Conservation (phyloP, 2,797 vertebrate species). For the Rhincodon typus region DNA sequence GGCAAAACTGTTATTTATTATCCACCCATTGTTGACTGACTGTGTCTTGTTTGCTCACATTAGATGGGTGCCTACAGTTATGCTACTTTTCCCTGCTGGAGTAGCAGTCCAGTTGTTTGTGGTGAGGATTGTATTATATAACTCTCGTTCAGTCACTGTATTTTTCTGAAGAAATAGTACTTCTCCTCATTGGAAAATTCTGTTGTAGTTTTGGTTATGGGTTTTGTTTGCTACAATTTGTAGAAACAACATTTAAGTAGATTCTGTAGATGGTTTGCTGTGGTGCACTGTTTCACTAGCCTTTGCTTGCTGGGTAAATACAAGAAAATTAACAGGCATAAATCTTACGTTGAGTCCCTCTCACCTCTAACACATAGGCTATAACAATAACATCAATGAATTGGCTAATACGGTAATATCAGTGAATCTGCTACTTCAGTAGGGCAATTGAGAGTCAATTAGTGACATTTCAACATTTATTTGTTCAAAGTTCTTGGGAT, state of each 20-base stretch:
- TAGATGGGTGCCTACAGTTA: no score
- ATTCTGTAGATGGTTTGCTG: background rate
- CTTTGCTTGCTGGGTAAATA: background rate
- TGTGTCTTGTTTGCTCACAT: background rate
- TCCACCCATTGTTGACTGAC: background rate
- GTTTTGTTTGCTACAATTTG: background rate
- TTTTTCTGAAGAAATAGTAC: background rate
- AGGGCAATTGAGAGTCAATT: background rate
- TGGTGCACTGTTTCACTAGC: background rate
- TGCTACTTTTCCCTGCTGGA: background rate
- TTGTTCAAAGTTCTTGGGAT: background rate
- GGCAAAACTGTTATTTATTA: background rate
- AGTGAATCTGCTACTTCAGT: background rate
- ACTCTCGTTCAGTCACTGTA: background rate
- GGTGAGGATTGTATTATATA: background rate
- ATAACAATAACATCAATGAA: background rate
- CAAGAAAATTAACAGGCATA: background rate
- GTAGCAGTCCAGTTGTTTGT: background rate
- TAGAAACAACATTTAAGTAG: background rate
- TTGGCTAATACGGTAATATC: background rate
- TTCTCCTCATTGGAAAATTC: background rate
- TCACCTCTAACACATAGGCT: background rate
- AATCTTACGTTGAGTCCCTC: background rate
- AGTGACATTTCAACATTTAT: background rate
- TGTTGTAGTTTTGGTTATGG: background rate